Evolutionary conservation across 2,888 invertebrate species (phyloP).

Genomic region (Pseudococcus jackbeardsleyi): DNA sequence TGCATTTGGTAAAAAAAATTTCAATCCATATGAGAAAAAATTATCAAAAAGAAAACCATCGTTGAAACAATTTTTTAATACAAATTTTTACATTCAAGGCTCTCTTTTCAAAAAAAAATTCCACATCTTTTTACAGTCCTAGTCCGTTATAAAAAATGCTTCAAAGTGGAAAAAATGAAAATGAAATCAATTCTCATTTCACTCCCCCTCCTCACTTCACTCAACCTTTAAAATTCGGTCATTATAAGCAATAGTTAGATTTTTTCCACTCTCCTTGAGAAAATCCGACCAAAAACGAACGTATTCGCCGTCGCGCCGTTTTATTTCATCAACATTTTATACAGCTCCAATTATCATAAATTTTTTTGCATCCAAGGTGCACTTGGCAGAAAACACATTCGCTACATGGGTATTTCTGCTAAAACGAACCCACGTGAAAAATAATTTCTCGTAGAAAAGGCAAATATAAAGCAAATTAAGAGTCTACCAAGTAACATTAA

Average conservation of each 20-base stretch:
- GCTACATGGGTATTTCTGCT: background rate
- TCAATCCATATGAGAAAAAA: too few species aligned
- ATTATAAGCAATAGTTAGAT: background rate
- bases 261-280: background rate
- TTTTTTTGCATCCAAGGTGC: background rate
- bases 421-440: slow-evolving; percentile 22
- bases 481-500: background rate
- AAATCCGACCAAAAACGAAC: background rate
- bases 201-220: too few species aligned
- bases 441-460: background rate
- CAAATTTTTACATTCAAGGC: too few species aligned
- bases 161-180: too few species aligned
- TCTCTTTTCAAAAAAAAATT: too few species aligned
- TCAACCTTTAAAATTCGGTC: too few species aligned
- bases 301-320: background rate
- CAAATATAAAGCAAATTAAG: slow-evolving; percentile 22
- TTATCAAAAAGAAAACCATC: too few species aligned
- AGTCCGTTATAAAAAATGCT: too few species aligned
- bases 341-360: slow-evolving; percentile 36
- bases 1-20: too few species aligned
- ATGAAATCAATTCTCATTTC: too few species aligned
- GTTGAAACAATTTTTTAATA: too few species aligned
- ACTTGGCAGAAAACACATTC: slow-evolving; percentile 18
- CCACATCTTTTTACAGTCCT: too few species aligned
- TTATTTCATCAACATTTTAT: slow-evolving; percentile 2